Evolutionary conservation across 1,140 invertebrate species (phyloP).

Genomic region (Leptoteleia sp.): DNA sequence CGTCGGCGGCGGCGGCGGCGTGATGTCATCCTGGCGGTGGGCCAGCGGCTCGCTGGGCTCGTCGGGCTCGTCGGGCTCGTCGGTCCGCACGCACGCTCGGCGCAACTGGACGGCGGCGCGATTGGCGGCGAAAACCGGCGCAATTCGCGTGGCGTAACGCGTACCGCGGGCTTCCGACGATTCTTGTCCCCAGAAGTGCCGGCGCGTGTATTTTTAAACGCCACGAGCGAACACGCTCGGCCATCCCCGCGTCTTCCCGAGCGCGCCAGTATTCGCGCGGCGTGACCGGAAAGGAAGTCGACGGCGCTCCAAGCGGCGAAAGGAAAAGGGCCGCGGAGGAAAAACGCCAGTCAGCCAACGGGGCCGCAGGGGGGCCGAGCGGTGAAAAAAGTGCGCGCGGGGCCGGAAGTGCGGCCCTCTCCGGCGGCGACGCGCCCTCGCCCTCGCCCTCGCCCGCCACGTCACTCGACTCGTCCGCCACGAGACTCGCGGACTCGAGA

Average conservation of each 20-base stretch:
- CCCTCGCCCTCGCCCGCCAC: too few relatives aligned
- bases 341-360: too few relatives aligned
- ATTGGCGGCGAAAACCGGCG: slow-evolving; percentile 40
- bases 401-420: too few relatives aligned
- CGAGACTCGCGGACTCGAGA: too few relatives aligned
- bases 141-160: slow-evolving; percentile 49
- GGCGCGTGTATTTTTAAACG: slow-evolving; percentile 54
- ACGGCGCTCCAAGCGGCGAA: background rate
- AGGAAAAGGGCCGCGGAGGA: background rate
- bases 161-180: slow-evolving; percentile 14
- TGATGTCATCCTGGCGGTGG: slow-evolving; percentile 56
- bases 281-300: slow-evolving; percentile 16
- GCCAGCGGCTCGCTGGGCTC: too few relatives aligned
- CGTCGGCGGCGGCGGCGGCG: slow-evolving; percentile 3
- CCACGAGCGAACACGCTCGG: slow-evolving; percentile 18
- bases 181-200: slow-evolving; percentile 38
- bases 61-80: too few relatives aligned
- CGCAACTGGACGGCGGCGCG: too few relatives aligned
- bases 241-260: background rate
- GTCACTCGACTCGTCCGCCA: too few relatives aligned
- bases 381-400: too few relatives aligned
- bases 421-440: too few relatives aligned
- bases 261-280: slow-evolving; percentile 5
- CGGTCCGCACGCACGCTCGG: background rate
- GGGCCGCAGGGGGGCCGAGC: too few relatives aligned